Percentiles rank a stretch among this genome's conserved stretches.
Conservation (phyloP, 2,888 invertebrate species). For the Empis stercorea region DNA sequence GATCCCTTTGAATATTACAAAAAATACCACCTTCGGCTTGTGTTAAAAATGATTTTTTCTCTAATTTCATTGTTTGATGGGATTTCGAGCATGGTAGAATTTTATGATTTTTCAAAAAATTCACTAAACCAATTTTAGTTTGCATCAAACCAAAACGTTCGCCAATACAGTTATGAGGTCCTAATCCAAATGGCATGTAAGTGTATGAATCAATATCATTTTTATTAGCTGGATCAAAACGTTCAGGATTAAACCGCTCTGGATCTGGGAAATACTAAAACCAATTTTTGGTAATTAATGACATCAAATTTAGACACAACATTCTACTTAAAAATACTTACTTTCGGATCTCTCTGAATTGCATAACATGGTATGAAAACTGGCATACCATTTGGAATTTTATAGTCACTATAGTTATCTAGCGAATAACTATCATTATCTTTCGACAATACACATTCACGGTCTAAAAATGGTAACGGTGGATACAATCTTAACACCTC, state of each 20-base stretch:
- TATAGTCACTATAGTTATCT: constrained; percentile 13
- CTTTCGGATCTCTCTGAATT: constrained; percentile 16
- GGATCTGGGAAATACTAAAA: constrained; percentile 30
- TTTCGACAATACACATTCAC: constrained; percentile 8
- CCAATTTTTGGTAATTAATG: constrained; percentile 14
- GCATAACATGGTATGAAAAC: constrained; percentile 14
- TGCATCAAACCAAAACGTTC: constrained; percentile 32
- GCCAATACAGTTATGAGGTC: constrained; percentile 33
- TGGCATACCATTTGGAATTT: constrained; percentile 16
- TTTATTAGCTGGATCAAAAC: constrained; percentile 30
- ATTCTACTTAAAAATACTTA: not conserved
- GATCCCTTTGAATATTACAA: constrained; percentile 14
- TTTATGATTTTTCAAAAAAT: constrained; percentile 29
- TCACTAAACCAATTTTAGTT: constrained; percentile 31
- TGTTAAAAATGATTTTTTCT: constrained; percentile 26
- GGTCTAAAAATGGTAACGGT: constrained; percentile 16
- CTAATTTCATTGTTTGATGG: constrained; percentile 22
- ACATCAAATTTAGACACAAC: constrained; percentile 21
- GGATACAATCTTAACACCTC: constrained; percentile 18
- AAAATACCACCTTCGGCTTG: constrained; percentile 31
- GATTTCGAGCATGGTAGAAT: constrained; percentile 24
- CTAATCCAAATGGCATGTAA: constrained; percentile 34
- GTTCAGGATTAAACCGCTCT: constrained; percentile 29
- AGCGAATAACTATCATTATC: constrained; percentile 12
- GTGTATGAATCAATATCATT: constrained; percentile 26